Evolutionary conservation across 2,113 vertebrate genomes (phyloP).

Genomic region (Phocoena sinus): DNA sequence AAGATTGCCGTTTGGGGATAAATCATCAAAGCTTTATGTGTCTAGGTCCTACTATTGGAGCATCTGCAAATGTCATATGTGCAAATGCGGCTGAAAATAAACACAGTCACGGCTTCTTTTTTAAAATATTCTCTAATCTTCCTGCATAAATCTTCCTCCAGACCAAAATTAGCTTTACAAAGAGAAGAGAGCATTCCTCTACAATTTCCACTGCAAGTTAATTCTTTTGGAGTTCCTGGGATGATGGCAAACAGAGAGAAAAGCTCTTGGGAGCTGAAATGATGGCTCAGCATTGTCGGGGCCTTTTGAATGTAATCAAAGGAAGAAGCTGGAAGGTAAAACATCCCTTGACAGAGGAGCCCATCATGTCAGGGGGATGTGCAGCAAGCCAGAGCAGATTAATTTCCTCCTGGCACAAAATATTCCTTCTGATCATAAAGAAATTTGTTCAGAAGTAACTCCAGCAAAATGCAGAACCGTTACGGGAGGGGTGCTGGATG

Average conservation of each 20-base stretch:
- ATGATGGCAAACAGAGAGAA: not conserved
- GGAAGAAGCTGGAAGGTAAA: not conserved
- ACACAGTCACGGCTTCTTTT: not conserved
- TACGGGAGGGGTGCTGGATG: not conserved
- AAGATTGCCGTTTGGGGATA: not conserved
- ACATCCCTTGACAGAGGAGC: not conserved
- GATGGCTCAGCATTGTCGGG: not conserved
- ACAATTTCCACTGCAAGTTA: not conserved
- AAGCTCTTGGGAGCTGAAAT: not conserved
- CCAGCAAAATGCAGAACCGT: not conserved
- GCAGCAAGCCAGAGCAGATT: not conserved
- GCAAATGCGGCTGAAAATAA: not conserved
- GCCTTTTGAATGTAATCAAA: not conserved
- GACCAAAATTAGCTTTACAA: not conserved
- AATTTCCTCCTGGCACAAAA: not conserved
- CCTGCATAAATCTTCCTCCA: not conserved
- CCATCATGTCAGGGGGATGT: not conserved
- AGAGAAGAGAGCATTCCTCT: not conserved
- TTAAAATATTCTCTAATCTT: not conserved
- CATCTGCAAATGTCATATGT: rapidly evolving
- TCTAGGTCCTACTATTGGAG: rapidly evolving
- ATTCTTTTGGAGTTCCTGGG: not conserved
- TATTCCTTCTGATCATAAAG: conserved; percentile 6
- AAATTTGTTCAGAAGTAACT: not conserved
- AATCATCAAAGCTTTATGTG: rapidly evolving